Conservation (phyloP, 2,797 vertebrate species). For the Gastrophryne carolinensis region DNA sequence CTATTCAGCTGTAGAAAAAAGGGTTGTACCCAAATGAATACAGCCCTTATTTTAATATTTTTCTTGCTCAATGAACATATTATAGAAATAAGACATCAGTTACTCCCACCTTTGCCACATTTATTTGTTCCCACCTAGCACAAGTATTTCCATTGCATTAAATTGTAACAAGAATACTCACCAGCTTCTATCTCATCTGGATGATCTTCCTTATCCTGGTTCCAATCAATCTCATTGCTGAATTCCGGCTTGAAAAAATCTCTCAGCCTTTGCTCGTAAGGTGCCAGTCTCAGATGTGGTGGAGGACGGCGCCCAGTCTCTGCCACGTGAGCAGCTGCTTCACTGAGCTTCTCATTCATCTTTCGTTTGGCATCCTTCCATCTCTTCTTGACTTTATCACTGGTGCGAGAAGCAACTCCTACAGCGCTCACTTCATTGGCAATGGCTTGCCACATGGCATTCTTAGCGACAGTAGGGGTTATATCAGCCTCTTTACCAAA, state of each 20-base stretch:
- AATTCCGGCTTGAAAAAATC: conserved; percentile 33
- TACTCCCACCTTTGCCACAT: not conserved
- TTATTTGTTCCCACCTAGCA: not conserved
- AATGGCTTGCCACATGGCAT: conserved; percentile 37
- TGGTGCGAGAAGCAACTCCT: conserved; percentile 26
- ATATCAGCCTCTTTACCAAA: conserved; percentile 33
- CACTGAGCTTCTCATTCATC: conserved; percentile 30
- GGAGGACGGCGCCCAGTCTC: conserved; percentile 27
- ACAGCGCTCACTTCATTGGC: conserved; percentile 14
- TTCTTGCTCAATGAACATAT: no score
- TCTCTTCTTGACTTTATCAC: conserved; percentile 34
- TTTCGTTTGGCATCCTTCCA: conserved; percentile 23
- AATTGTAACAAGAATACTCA: conserved; percentile 19
- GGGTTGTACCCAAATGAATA: no score
- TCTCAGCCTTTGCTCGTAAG: conserved; percentile 19
- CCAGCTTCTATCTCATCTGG: conserved; percentile 20
- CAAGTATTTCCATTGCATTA: not conserved
- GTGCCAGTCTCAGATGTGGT: conserved; percentile 8
- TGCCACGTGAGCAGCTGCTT: conserved; percentile 10
- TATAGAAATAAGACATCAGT: no score
- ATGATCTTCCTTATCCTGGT: conserved; percentile 1
- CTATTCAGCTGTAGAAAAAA: no score
- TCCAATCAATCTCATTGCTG: conserved; percentile 25
- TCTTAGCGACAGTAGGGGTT: conserved; percentile 10
- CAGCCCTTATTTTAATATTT: no score